Conservation (phyloP, 2,888 invertebrate genomes). For the Odontothrips loti region DNA sequence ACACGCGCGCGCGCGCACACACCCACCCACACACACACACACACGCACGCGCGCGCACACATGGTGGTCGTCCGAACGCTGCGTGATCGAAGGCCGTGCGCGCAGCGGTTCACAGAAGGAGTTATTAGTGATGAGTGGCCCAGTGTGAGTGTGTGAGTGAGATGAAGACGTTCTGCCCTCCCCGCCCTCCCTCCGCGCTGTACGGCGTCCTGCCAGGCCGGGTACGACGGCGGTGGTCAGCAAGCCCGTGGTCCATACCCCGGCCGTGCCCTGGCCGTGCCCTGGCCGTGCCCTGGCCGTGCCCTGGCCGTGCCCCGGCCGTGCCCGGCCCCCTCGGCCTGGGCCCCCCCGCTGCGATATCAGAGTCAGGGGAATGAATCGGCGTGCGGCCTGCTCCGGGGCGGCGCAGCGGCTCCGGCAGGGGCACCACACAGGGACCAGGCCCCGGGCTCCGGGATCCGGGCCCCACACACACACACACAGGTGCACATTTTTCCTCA, state of each 20-base stretch:
- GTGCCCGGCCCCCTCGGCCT: not conserved
- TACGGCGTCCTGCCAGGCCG: not conserved
- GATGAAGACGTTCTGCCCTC: not conserved
- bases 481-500: no score
- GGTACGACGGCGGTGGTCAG: not conserved
- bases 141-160: slow-evolving; percentile 7
- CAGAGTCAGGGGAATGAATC: slow-evolving; percentile 21
- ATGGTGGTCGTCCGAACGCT: no score
- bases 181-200: not conserved
- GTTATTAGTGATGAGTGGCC: slow-evolving; percentile 17
- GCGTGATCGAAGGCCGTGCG: not conserved
- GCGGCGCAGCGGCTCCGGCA: slow-evolving; percentile 27
- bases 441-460: not conserved
- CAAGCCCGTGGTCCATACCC: no score
- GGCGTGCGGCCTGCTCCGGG: slow-evolving; percentile 28
- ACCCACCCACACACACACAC: no score
- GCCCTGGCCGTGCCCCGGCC: no score
- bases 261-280: no score
- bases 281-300: no score
- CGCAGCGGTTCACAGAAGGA: not conserved
- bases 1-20: no score
- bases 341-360: slow-evolving; percentile 20
- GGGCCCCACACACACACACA: no score
- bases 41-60: no score
- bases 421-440: no score